Evolutionary conservation across 2,888 invertebrate genomes (phyloP), one percentile per base, ranked within the genome.

Genomic region (Sarcophaga rosellei): DNA sequence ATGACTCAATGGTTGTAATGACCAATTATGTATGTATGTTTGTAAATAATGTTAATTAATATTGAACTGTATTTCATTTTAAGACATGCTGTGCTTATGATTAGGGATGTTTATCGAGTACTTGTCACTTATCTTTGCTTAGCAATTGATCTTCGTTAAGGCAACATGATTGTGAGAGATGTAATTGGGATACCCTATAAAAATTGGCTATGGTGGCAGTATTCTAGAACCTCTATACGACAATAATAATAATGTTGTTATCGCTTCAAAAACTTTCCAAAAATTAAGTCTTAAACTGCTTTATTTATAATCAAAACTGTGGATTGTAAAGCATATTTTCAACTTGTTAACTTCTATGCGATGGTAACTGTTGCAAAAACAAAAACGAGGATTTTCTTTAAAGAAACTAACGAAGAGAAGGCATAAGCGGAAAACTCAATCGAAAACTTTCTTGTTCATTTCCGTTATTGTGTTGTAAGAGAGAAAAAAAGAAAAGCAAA

Each of bases 391-490:
- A 53, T 53, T 53, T 53, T 15, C 10, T 17, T 53, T 53, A 53
- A 53, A 35, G 17, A 72, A 76, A 80, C 17, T 63, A 59, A 75
- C 73, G 65, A n/a, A 69, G 66, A 81, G 84, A 87, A 85, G 81
- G 72, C 86, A 84, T 78, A 85, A 53, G 73, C 82, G 88, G 88
- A 88, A 88, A 88, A 88, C 81, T 87, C 85, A 88, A 86, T 88
- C 87, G 86, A 84, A 87, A 88, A 87, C 75, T 88, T 88, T 86
- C 78, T 86, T 81, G 61, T 80, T 86, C 85, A 87, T 84, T 88
- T 88, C 88, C 86, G 85, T 53, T 73, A 86, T 83, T 82, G 69
- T 83, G 70, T 73, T 77, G n/a, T 79, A 76, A 69, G 25, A 25
- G 70, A 53, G 0, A 15, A 17, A 4, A 53, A 17, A 17, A 53